Evolutionary conservation across 2,888 invertebrate species (phyloP), one percentile per base, ranked within the genome.

Genomic region (Ochropleura leucogaster): DNA sequence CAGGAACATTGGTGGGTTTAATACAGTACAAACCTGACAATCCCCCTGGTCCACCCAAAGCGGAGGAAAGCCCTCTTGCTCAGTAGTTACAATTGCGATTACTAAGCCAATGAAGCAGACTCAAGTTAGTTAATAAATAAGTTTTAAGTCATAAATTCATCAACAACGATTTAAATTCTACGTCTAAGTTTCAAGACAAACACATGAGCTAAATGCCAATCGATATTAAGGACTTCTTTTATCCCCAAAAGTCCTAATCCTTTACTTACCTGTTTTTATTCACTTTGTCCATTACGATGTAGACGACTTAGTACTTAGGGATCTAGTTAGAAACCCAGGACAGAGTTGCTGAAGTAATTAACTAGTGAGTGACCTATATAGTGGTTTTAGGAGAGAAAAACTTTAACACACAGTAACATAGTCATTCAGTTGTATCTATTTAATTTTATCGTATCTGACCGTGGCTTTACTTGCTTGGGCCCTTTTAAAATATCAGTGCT

Each of bases 261-360:
- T 62, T 70, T 68, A 46, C 74, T 83, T 68, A 62, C 30, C 47
- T 46, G 53, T 62, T 71, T 47, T 66, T 83, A 83, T 80, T 75
- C 53, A 59, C 68, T 75, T 75, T 71, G 53, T 75, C 65, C n/a
- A 53, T 62, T 30, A 60, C 16, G 5, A 30, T n/a, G 6, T 4
- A 46, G 5, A 53, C 57, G 60, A 75, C 57, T 79, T 68, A 71
- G 53, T 66, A 75, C 53, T 82, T 83, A 53, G 42, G 42, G 53
- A 80, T 68, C 53, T 68, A 71, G 60, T 83, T 82, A 55, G 57
- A 20, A 59, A 63, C 49, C 30, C 57, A 74, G 42, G 67, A 59
- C 12, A 30, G 40, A 82, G 65, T 71, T 82, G 0, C 18, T n/a
- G n/a, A 79, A 79, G 70, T 75, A 83, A 80, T 82, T 83, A 83